A percentile compares a stretch with the other conserved stretches of the same genome.
phyloP scores from a whole-genome alignment of 2,888 invertebrate genomes.

The Doris montereyensis region DNA sequence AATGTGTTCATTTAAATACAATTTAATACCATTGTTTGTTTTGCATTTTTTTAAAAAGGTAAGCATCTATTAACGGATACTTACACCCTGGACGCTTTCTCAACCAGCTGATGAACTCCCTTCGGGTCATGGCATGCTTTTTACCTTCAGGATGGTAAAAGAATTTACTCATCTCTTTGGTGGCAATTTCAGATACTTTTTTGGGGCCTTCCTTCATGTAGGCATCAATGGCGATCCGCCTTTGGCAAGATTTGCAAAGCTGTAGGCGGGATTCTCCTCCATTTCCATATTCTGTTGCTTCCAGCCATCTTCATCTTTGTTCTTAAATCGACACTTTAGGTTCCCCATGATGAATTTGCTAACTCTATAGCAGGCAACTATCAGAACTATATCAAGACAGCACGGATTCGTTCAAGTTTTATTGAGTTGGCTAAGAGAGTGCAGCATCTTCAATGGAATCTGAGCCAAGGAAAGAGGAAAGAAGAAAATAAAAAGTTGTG shows the following conservation, averaged over 20 bases:
- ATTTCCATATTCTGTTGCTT: constrained; percentile 69
- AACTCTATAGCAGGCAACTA: too few relatives aligned
- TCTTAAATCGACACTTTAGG: not conserved
- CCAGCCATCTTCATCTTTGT: constrained; percentile 56
- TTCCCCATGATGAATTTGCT: too few relatives aligned
- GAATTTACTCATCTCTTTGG: constrained; percentile 58
- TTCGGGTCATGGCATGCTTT: constrained; percentile 55
- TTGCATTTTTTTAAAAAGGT: too few relatives aligned
- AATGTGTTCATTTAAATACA: too few relatives aligned
- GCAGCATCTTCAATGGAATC: too few relatives aligned
- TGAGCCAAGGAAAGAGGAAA: too few relatives aligned
- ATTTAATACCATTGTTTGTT: too few relatives aligned
- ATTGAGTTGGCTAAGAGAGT: too few relatives aligned
- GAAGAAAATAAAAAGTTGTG: too few relatives aligned
- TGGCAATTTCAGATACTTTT: constrained; percentile 59
- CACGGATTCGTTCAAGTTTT: too few relatives aligned
- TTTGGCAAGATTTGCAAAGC: constrained; percentile 63
- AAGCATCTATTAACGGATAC: too few relatives aligned
- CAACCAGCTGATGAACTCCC: constrained; percentile 76
- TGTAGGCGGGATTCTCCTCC: constrained; percentile 66
- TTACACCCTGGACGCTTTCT: constrained; percentile 10
- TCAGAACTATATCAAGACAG: too few relatives aligned
- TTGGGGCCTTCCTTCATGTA: constrained; percentile 61
- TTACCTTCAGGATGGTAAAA: constrained; percentile 66
- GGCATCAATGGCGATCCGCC: constrained; percentile 60